phyloP scores from a whole-genome alignment of 2,797 vertebrate genomes.

The Trematomus bernacchii region DNA sequence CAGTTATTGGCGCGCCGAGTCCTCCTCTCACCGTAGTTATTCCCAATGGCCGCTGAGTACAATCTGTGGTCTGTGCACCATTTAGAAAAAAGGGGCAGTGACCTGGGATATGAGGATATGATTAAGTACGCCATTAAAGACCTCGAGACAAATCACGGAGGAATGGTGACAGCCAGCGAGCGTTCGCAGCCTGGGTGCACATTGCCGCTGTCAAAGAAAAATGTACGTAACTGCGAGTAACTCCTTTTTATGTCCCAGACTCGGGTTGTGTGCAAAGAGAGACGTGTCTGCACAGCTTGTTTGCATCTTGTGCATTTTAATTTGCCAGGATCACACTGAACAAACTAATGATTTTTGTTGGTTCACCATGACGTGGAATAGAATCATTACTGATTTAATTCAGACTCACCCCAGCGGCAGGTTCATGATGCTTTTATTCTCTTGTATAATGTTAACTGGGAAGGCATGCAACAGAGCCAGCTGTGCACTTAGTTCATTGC shows the following conservation, averaged over 20 bases:
- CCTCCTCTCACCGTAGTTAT: slow-evolving; percentile 61
- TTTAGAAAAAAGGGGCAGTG: slow-evolving; percentile 52
- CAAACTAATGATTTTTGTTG: neutral
- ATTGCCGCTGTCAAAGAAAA: slow-evolving; percentile 50
- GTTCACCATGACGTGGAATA: neutral
- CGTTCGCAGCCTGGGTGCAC: slow-evolving; percentile 48
- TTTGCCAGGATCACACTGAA: slow-evolving; percentile 8
- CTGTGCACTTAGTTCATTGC: slow-evolving; percentile 42
- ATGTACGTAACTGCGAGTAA: slow-evolving; percentile 14
- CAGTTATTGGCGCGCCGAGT: slow-evolving; percentile 66
- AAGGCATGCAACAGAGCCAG: slow-evolving; percentile 33
- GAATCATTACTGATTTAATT: slow-evolving; percentile 21
- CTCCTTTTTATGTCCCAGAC: slow-evolving; percentile 29
- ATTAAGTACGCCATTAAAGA: slow-evolving; percentile 70
- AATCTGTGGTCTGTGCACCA: slow-evolving; percentile 69
- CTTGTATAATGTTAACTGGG: slow-evolving; percentile 23
- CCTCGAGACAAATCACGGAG: slow-evolving; percentile 55
- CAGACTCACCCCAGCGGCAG: neutral
- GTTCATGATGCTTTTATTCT: slow-evolving; percentile 25
- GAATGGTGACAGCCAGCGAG: slow-evolving; percentile 48
- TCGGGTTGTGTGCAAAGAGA: neutral
- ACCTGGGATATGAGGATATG: slow-evolving; percentile 64
- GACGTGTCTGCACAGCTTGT: slow-evolving; percentile 13
- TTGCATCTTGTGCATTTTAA: slow-evolving; percentile 21
- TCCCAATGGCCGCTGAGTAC: slow-evolving; percentile 61